Percentiles rank a stretch among this genome's conserved stretches.
phyloP scores from a whole-genome alignment of 1,140 invertebrate species.

The Pemphigus obesinymphae region DNA sequence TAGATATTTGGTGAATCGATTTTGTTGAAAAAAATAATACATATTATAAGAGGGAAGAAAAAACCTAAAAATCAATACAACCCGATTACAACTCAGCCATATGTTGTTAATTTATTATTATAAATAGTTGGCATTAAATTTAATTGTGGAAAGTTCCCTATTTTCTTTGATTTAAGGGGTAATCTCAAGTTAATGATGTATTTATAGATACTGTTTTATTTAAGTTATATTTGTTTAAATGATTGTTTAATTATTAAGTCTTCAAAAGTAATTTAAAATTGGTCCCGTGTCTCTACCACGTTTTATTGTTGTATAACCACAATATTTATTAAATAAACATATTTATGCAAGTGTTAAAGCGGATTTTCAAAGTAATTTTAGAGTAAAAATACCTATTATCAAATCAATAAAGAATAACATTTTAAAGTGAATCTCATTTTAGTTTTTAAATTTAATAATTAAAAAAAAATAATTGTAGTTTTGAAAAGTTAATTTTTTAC shows the following conservation, averaged over 20 bases:
- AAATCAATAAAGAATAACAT: too few species aligned
- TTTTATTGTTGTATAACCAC: too few species aligned
- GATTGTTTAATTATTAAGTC: neutral
- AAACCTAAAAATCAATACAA: slow-evolving; percentile 11
- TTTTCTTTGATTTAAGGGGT: neutral
- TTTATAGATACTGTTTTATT: neutral
- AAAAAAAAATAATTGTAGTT: too few species aligned
- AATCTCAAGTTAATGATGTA: neutral
- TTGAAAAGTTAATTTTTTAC: too few species aligned
- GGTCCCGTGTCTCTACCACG: too few species aligned
- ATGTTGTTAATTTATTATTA: neutral
- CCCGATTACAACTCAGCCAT: neutral
- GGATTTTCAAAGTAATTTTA: too few species aligned
- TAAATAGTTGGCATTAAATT: neutral
- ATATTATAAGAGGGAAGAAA: neutral
- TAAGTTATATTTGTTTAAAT: neutral
- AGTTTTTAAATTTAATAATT: too few species aligned
- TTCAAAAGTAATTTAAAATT: too few species aligned
- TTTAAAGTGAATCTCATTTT: too few species aligned
- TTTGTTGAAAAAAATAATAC: slow-evolving; percentile 4
- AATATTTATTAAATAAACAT: too few species aligned
- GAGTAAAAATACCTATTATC: too few species aligned
- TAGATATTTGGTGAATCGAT: neutral
- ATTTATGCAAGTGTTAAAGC: too few species aligned
- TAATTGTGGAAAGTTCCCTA: neutral